Evolutionary conservation across 2,113 vertebrate species (phyloP), one percentile per base, ranked within the genome.

Genomic region (Alosa alosa): DNA sequence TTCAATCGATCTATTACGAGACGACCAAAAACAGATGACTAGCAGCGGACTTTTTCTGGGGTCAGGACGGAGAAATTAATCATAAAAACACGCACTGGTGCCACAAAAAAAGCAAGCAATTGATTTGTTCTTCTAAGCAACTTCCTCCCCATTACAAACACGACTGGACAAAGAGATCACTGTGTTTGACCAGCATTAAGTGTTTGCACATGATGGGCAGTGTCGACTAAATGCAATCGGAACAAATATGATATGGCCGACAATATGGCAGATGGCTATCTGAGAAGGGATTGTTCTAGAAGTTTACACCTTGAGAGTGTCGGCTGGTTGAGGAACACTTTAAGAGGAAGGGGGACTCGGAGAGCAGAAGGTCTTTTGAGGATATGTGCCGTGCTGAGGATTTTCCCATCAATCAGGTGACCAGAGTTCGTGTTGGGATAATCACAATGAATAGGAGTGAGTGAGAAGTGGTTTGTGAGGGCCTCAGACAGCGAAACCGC

Each of bases 321-420:
- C 55, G 13, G n/a, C 6, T 4, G 11, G 25, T 78, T 78, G 72
- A 41, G 89, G 89, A 91, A 90, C 64, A 78, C 31, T 10, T 36
- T 36, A 41, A 81, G 64, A 85, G 91, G 89, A 94, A 91, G 87
- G 90, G 83, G 82, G 88, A 60, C 81, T 15, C 86, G 86, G 86
- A 90, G 89, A 87, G 86, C 88, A 60, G 86, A 87, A 13, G 41
- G 55, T 15, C 81, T 81, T 39, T 78, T 86, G 88, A 86, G 89
- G 88, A 90, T 88, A 11, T 89, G 91, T 89, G 89, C 72, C 41
- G 52, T 2, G 1, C 41, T 11, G 25, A 83, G 91, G 87, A 84
- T 82, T 88, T 88, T 55, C 82, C 84, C 86, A 88, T 47, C 31
- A 50, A 46, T 86, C 85, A 88, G 86, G 85, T 88, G 89, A 89